Conservation (phyloP, 2,113 vertebrate genomes). For the Proterorhinus semilunaris region DNA sequence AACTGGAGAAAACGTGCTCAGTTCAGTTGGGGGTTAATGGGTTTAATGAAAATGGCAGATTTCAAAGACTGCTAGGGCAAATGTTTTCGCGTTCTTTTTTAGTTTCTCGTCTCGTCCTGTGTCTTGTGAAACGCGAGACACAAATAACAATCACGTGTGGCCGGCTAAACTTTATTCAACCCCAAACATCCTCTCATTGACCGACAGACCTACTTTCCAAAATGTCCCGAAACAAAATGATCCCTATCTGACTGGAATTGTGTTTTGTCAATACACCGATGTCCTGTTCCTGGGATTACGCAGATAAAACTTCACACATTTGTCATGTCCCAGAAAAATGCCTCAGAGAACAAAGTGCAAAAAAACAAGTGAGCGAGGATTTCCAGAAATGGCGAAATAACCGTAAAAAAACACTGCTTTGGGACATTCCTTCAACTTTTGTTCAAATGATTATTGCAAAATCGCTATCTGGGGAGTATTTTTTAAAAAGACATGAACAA, state of each 20-base stretch:
- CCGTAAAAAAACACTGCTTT: background rate
- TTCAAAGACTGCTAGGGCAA: too few species aligned
- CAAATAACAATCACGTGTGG: background rate
- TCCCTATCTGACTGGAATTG: background rate
- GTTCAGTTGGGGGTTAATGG: too few species aligned
- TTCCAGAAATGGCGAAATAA: conserved; percentile 11
- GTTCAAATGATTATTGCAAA: background rate
- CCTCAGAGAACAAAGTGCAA: conserved; percentile 14
- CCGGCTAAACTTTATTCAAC: background rate
- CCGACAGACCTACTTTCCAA: conserved; percentile 4
- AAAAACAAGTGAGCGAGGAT: conserved; percentile 20
- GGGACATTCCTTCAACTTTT: background rate
- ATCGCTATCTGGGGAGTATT: background rate
- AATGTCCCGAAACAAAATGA: background rate
- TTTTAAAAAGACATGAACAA: background rate
- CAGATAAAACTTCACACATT: background rate
- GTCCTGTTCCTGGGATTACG: background rate
- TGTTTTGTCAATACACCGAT: conserved; percentile 3
- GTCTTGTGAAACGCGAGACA: background rate
- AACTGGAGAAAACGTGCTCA: too few species aligned
- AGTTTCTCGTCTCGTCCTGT: too few species aligned
- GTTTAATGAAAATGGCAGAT: too few species aligned
- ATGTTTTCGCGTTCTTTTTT: too few species aligned
- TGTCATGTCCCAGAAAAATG: conserved; percentile 32
- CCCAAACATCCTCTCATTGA: background rate